Evolutionary conservation across 2,888 invertebrate species (phyloP).

Genomic region (Isotomurus palustris): DNA sequence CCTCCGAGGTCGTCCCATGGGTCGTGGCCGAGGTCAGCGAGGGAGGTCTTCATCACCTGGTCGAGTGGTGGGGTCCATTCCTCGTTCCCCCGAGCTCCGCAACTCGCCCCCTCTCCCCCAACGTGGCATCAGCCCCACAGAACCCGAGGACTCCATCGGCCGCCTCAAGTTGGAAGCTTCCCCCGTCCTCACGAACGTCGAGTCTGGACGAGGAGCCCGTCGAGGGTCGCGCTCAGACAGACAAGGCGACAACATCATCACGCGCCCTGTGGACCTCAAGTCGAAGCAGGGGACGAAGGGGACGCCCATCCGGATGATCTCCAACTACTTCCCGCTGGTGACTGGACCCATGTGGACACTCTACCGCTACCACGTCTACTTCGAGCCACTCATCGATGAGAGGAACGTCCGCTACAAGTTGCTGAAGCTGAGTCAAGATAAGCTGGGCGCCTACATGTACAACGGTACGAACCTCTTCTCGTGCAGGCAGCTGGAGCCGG

Average conservation of each 20-base stretch:
- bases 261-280: not conserved
- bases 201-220: not conserved
- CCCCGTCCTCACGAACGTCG: too few relatives aligned
- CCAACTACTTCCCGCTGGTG: constrained; percentile 2
- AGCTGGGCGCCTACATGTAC: constrained; percentile 60
- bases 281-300: not conserved
- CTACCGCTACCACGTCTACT: constrained; percentile 70
- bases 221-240: not conserved
- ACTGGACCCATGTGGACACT: constrained; percentile 48
- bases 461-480: constrained; percentile 61
- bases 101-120: too few relatives aligned
- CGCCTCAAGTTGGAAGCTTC: too few relatives aligned
- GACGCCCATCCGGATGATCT: not conserved
- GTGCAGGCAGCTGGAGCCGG: not conserved
- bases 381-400: constrained; percentile 61
- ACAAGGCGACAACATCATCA: not conserved
- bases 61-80: too few relatives aligned
- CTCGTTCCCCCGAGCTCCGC: too few relatives aligned
- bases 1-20: too few relatives aligned
- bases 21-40: too few relatives aligned
- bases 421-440: too few relatives aligned
- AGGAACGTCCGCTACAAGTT: constrained; percentile 58
- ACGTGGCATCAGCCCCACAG: too few relatives aligned
- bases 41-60: too few relatives aligned
- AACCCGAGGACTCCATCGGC: too few relatives aligned